Base-by-base conservation (phyloP, 1,140 invertebrate species). In the Rhopalosiphum padi region DNA sequence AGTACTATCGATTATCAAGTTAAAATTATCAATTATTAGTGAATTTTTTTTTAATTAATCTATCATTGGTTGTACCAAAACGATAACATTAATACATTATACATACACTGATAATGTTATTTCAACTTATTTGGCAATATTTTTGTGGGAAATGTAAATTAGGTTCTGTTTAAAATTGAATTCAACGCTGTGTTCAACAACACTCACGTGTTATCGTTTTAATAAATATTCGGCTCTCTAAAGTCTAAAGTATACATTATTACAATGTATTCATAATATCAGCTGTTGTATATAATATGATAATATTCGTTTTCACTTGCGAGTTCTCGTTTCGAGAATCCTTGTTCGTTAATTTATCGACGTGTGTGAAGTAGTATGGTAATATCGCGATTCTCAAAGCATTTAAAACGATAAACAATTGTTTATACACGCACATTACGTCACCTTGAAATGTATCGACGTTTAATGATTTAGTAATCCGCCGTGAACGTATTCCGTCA, bases 381-480 rank as follows among this genome's bases (percentile, higher is more conserved):
- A 77, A 30, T 68, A n/a, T n/a, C n/a, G 60, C 60, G 30, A 77
- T 77, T n/a, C 30, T 77, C n/a, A 0, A n/a, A 77, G 30, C 60
- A n/a, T 77, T 77, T 77, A 77, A 77, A 77, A 77, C 60, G 60
- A 77, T 77, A 77, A 77, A 77, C 60, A 77, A 77, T 77, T 77
- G 60, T 77, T 77, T 77, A 77, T 77, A 77, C 60, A 77, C 60
- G 60, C 60, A 77, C 60, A 77, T 77, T 77, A 77, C 30, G 60
- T n/a, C 60, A 77, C 60, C 60, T 77, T 77, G 60, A 77, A 77
- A 77, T n/a, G n/a, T 77, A 77, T 77, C 60, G 60, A 77, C 60
- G 60, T 77, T 77, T 77, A 77, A 77, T 77, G 60, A 77, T 77
- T 77, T 77, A 77, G 60, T 77, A n/a, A 77, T 77, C 60, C 60